phyloP scores from a whole-genome alignment of 64 coral and sea anemone genomes.

The Stichodactyla helianthus region DNA sequence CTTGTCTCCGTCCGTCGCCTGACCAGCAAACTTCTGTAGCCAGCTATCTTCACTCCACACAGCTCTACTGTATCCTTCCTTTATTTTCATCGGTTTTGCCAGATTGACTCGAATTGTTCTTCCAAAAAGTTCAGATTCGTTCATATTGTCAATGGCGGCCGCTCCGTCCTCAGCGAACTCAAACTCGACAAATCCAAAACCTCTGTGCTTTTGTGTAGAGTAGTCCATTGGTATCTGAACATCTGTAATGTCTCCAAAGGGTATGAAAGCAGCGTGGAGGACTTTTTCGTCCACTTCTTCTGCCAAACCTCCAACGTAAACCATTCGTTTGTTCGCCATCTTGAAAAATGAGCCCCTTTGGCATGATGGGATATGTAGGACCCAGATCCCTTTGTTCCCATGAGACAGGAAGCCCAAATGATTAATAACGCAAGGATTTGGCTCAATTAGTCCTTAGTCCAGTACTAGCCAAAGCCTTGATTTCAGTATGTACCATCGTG shows the following conservation, averaged over 20 bases:
- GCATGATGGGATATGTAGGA: not conserved
- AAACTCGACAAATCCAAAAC: constrained; percentile 99
- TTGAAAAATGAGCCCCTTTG: constrained; percentile 26
- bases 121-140: constrained; percentile 96
- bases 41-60: constrained; percentile 98
- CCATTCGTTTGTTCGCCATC: constrained; percentile 99
- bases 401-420: not conserved
- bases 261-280: constrained; percentile 96
- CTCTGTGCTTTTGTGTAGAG: constrained; percentile 86
- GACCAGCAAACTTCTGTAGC: constrained; percentile 81
- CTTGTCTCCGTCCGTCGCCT: constrained; percentile 62
- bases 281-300: constrained; percentile 99
- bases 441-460: not conserved
- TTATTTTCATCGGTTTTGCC: constrained; percentile 98
- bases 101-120: constrained; percentile 96
- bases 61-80: constrained; percentile 91
- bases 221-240: constrained; percentile 99
- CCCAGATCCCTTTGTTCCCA: not conserved
- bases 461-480: not conserved
- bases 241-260: constrained; percentile 98
- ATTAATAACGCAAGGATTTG: not conserved
- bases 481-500: too few relatives aligned
- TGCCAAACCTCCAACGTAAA: constrained; percentile 96
- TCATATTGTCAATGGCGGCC: constrained; percentile 97
- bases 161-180: constrained; percentile 92